Conservation (phyloP, 35 echinoderm and acorn worm genomes). For the Apostichopus japonicus region DNA sequence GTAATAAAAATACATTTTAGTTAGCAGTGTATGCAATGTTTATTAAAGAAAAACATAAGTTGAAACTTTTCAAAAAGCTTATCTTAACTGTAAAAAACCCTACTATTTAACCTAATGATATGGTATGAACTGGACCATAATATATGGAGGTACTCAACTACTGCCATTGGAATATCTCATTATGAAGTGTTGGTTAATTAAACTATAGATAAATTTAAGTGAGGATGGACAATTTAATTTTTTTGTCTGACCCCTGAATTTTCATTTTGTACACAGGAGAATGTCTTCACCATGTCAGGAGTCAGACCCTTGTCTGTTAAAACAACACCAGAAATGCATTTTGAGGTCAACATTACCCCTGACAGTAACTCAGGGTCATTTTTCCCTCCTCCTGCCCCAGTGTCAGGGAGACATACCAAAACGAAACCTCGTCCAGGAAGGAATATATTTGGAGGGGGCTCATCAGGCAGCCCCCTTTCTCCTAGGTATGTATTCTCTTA, state of each 20-base stretch:
- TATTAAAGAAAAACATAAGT: too few relatives aligned
- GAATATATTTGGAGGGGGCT: constrained; percentile 64
- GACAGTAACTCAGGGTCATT: constrained; percentile 68
- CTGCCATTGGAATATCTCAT: too few relatives aligned
- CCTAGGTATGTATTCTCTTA: constrained; percentile 54
- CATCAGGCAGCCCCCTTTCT: constrained; percentile 59
- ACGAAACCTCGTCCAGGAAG: constrained; percentile 11
- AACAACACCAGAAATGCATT: constrained; percentile 63
- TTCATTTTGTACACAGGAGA: constrained; percentile 19
- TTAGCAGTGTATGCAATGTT: too few relatives aligned
- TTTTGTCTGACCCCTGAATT: not conserved
- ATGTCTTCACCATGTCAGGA: constrained; percentile 66
- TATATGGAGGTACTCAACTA: too few relatives aligned
- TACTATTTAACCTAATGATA: too few relatives aligned
- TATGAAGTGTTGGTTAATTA: too few relatives aligned
- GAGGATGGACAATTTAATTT: too few relatives aligned
- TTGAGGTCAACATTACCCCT: constrained; percentile 62
- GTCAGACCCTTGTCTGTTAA: constrained; percentile 72
- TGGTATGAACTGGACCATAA: too few relatives aligned
- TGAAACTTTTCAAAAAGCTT: too few relatives aligned
- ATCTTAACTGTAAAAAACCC: too few relatives aligned
- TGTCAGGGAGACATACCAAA: constrained; percentile 38
- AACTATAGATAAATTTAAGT: too few relatives aligned
- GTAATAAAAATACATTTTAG: too few relatives aligned
- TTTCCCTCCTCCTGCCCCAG: constrained; percentile 56